Base-by-base conservation (phyloP, 53 echinoderm and acorn worm species). In the Arbacia lixula region DNA sequence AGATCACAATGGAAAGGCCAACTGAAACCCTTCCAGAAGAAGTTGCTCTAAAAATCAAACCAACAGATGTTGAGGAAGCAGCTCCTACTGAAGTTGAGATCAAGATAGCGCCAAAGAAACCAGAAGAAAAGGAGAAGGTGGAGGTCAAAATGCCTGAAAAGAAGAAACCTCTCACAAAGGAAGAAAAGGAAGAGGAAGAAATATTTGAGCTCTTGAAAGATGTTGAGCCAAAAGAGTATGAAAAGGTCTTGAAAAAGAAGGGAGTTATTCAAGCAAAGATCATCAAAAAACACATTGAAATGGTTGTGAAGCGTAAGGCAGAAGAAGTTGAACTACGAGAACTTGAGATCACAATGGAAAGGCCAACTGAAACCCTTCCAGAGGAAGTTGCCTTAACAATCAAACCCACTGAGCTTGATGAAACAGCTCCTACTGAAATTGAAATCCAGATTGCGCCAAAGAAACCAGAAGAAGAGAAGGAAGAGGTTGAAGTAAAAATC, bases 221-320 rank as follows among this genome's bases (percentile, higher is more conserved):
- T n/a, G n/a, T n/a, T n/a, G n/a, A n/a, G n/a, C n/a, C n/a, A n/a
- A n/a, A n/a, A n/a, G 39, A 87, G 30, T 91, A 87, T 37, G 91
- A 85, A 19, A 49, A 42, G 84, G 50, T 49, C 0, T 49, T 49
- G 50, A 49, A 19, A 19, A 49, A 49, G 50, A 49, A 49, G 2
- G 50, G 84, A 27, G 50, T 91, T 8, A 34, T 54, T 35, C 82
- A 87, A 64, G 54, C 71, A 60, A 81, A 83, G 54, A 69, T 40
- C 17, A 91, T 91, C 65, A 58, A 71, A 19, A 57, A 88, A 60
- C 85, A 77, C 55, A 71, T 88, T 32, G 74, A 88, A 24, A 87
- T 66, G 85, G 71, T 91, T 8, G 71, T 68, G 51, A 20, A 68
- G 35, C 71, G 67, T 36, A 75, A 88, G 25, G 79, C 75, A 5